A percentile compares a stretch with the other conserved stretches of the same genome.
Conservation (phyloP, 2,113 vertebrate genomes). For the Paralichthys olivaceus region DNA sequence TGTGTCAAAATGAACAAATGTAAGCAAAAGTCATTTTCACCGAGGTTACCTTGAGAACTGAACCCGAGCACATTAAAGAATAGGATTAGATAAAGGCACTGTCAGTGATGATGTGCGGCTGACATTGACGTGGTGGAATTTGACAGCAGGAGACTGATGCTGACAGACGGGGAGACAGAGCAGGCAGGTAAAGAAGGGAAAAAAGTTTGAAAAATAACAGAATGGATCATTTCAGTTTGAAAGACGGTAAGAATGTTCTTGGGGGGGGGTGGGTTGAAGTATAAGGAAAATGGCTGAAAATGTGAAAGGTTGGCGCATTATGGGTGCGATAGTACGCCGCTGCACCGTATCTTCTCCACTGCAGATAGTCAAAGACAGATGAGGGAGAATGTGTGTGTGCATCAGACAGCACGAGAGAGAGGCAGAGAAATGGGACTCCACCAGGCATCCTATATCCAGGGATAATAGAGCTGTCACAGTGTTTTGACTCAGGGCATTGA, state of each 20-base stretch:
- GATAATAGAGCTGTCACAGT: conserved; percentile 81
- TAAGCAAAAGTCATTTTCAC: conserved; percentile 46
- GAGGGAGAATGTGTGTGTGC: conserved; percentile 23
- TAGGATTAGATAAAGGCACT: conserved; percentile 72
- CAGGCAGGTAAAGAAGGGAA: conserved; percentile 33
- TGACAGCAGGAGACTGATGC: conserved; percentile 35
- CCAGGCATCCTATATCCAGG: conserved; percentile 64
- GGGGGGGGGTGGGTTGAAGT: not conserved
- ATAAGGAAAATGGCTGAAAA: conserved; percentile 26
- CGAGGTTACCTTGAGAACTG: conserved; percentile 32
- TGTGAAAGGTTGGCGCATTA: conserved; percentile 31
- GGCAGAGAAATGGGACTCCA: conserved; percentile 41
- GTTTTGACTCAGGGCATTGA: conserved; percentile 81
- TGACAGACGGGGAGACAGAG: conserved; percentile 45
- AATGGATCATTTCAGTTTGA: conserved; percentile 44
- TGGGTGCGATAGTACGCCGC: conserved; percentile 16
- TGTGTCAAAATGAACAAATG: conserved; percentile 64
- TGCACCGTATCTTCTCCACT: conserved; percentile 37
- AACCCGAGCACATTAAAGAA: conserved; percentile 67
- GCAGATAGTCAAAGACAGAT: conserved; percentile 53
- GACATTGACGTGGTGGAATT: conserved; percentile 64
- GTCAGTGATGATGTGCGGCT: conserved; percentile 64
- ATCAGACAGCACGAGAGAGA: conserved; percentile 7
- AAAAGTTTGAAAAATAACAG: conserved; percentile 24
- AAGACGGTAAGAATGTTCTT: conserved; percentile 8